Evolutionary conservation across 2,888 invertebrate species (phyloP), one percentile per base, ranked within the genome.

Genomic region (Eurytoma californica): DNA sequence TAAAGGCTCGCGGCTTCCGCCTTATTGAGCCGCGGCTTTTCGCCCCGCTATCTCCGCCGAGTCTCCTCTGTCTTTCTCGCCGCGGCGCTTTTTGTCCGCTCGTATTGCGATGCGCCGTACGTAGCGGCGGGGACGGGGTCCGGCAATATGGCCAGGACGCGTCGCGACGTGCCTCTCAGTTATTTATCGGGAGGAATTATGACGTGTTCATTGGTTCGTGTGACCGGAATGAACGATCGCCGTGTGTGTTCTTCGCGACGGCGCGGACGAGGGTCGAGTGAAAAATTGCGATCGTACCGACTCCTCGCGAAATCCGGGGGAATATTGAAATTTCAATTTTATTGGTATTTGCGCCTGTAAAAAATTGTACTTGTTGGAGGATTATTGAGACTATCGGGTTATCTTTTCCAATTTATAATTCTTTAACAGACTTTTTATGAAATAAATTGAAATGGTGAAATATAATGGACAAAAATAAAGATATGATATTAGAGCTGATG

Each of bases 11-110:
- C 55, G 20, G 47, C 60, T 53, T 70, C 55, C 58, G 47, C 78
- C 78, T 81, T 83, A 82, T 83, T 80, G 79, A 83, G 83, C 82
- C 77, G 53, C 53, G 53, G 53, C 53, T 53, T 53, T 53, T 53
- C 53, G n/a, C 53, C n/a, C 53, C 49, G 9, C 49, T 49, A 24
- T 24, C 24, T 2, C 49, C 14, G 49, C 12, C 49, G 9, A 13
- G 1, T 14, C 13, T 14, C 7, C 51, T 30, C 30, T 30, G 13
- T 51, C 53, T 53, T 14, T 14, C 14, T 53, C 53, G 12, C 30
- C n/a, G 5, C 30, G 61, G 3, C 12, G 13, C 70, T 58, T 55
- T 55, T 47, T 30, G 30, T 24, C n/a, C 18, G 61, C 60, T 16
- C 55, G 57, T 58, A 74, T 74, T 66, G 73, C 66, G 66, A 74